Conservation (phyloP, 1,140 invertebrate species). For the Calliphora vicina region DNA sequence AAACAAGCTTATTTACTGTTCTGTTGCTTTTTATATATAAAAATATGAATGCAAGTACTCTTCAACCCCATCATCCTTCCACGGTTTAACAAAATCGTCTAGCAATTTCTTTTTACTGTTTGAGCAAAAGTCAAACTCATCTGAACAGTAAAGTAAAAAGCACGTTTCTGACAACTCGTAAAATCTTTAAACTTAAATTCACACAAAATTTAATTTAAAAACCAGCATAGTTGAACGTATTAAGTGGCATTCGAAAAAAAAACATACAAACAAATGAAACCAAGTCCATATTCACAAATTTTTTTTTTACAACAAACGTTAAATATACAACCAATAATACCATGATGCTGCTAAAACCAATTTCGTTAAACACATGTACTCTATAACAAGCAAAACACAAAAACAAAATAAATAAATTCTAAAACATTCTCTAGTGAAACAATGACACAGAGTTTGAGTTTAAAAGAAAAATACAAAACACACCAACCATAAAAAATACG, state of each 20-base stretch:
- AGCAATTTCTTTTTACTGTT: neutral
- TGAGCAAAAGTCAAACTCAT: neutral
- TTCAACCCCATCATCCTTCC: too few species aligned
- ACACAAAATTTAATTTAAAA: neutral
- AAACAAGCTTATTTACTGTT: too few species aligned
- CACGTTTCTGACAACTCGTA: neutral
- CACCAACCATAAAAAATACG: neutral
- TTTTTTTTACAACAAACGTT: too few species aligned
- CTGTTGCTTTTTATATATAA: too few species aligned
- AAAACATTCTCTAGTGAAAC: neutral
- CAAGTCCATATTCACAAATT: too few species aligned
- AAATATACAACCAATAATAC: too few species aligned
- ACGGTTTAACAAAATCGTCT: neutral
- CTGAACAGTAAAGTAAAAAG: neutral
- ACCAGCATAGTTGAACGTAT: neutral
- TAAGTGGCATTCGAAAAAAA: neutral
- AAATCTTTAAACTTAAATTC: neutral
- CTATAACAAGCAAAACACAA: neutral
- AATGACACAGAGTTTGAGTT: neutral
- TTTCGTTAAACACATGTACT: neutral
- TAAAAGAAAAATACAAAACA: neutral
- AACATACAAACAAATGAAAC: neutral
- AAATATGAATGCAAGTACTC: too few species aligned
- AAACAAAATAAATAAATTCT: neutral
- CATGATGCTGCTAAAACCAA: neutral